A percentile compares a stretch with the other conserved stretches of the same genome.
These are phyloP conservation scores for Calypte anna DNA, from an alignment of 2,113 vertebrate species.

Conservation along the genomic window DNA sequence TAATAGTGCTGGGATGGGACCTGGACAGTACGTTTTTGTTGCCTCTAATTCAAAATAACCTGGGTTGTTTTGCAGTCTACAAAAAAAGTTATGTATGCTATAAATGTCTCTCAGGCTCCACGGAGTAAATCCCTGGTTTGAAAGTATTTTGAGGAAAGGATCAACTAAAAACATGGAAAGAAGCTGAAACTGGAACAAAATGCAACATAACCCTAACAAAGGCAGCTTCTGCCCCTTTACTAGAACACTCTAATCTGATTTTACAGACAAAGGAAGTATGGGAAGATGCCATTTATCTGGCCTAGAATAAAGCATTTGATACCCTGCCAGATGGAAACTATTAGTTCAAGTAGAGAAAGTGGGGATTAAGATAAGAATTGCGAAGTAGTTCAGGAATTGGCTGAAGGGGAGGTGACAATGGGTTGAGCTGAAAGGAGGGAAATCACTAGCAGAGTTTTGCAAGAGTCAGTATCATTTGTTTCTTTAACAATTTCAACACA, in stretches of 20 bases:
- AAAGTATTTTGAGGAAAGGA: background rate
- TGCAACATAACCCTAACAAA: slow-evolving; percentile 8
- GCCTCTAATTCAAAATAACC: background rate
- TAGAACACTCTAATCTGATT: slow-evolving; percentile 51
- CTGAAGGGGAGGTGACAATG: slow-evolving; percentile 39
- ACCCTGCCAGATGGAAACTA: slow-evolving; percentile 58
- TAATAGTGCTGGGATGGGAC: background rate
- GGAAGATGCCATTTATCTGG: slow-evolving; percentile 57
- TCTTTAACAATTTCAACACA: background rate
- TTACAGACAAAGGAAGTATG: slow-evolving; percentile 47
- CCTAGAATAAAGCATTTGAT: slow-evolving; percentile 41
- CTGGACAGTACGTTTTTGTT: background rate
- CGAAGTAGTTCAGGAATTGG: slow-evolving; percentile 45
- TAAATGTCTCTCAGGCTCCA: background rate
- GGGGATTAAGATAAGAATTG: slow-evolving; percentile 67
- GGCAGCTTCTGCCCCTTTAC: slow-evolving; percentile 34
- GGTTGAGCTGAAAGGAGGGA: slow-evolving; percentile 31
- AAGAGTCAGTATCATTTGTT: slow-evolving; percentile 5
- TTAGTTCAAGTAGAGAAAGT: slow-evolving; percentile 60
- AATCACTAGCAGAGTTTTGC: slow-evolving; percentile 6
- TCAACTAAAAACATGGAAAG: background rate
- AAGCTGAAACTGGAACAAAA: slow-evolving; percentile 21
- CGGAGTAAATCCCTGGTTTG: background rate
- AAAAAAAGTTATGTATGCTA: background rate
- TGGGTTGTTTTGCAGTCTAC: background rate